Evolutionary conservation across 1,140 invertebrate species (phyloP).

Genomic region (Penaeus japonicus): DNA sequence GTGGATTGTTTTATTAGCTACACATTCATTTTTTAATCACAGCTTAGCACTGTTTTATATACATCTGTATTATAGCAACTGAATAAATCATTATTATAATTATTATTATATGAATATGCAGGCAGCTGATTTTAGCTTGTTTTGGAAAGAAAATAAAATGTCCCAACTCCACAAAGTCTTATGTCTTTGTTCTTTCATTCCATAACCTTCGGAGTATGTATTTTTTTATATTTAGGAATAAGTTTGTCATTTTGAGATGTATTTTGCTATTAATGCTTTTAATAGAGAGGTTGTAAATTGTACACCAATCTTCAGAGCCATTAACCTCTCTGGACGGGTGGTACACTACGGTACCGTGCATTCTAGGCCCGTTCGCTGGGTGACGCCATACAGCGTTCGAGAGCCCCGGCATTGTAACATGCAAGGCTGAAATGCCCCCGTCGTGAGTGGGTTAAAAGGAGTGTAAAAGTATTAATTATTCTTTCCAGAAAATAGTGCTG

Average conservation of each 20-base stretch:
- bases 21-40: constrained; percentile 47
- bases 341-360: too few relatives aligned
- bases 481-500: not conserved
- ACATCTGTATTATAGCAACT: constrained; percentile 53
- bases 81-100: constrained; percentile 52
- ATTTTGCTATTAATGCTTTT: not conserved
- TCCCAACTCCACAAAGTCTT: constrained; percentile 51
- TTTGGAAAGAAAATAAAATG: constrained; percentile 50
- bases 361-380: too few relatives aligned
- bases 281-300: too few relatives aligned
- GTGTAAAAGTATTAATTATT: too few relatives aligned
- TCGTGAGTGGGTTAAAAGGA: too few relatives aligned
- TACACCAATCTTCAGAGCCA: too few relatives aligned
- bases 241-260: not conserved
- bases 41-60: constrained; percentile 57
- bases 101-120: constrained; percentile 52
- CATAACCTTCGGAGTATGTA: constrained; percentile 21
- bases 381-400: too few relatives aligned
- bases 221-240: not conserved
- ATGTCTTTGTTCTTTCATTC: constrained; percentile 44
- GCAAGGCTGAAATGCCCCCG: too few relatives aligned
- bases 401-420: too few relatives aligned
- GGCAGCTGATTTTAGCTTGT: constrained; percentile 55
- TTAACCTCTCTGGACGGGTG: too few relatives aligned
- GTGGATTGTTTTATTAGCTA: constrained; percentile 53